Evolutionary conservation across 2,888 invertebrate species (phyloP).

Genomic region (Chaetoderma sp.): DNA sequence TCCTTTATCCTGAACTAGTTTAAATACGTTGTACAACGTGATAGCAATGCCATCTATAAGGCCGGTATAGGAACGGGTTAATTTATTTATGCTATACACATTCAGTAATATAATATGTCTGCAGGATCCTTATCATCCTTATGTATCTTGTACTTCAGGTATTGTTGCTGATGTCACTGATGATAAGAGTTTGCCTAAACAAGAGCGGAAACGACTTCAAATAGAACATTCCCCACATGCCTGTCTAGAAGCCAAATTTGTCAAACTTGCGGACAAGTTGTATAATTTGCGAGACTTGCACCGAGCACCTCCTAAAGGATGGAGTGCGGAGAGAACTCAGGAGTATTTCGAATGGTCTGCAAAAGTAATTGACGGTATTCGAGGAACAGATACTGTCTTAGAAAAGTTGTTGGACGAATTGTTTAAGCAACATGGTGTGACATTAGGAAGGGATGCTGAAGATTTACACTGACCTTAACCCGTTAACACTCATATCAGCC

Average conservation of each 20-base stretch:
- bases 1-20: no score
- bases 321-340: constrained; percentile 74
- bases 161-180: constrained; percentile 75
- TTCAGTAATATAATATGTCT: no score
- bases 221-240: constrained; percentile 75
- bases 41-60: no score
- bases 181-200: constrained; percentile 78
- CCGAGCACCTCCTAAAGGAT: constrained; percentile 72
- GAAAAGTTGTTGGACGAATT: constrained; percentile 70
- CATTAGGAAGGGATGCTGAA: no score
- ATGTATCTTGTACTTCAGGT: constrained; percentile 46
- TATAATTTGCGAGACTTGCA: constrained; percentile 83
- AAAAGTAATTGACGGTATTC: constrained; percentile 76
- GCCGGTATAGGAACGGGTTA: no score
- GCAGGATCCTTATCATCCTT: no score
- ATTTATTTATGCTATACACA: no score
- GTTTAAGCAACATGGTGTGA: no score
- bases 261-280: constrained; percentile 85
- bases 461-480: no score
- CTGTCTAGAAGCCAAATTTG: constrained; percentile 78
- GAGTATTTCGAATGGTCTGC: constrained; percentile 80
- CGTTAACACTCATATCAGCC: no score
- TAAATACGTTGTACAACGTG: no score
- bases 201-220: constrained; percentile 76
- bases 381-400: constrained; percentile 75